Evolutionary conservation across 2,888 invertebrate species (phyloP).

Genomic region (Callyntrura guangdongensis): DNA sequence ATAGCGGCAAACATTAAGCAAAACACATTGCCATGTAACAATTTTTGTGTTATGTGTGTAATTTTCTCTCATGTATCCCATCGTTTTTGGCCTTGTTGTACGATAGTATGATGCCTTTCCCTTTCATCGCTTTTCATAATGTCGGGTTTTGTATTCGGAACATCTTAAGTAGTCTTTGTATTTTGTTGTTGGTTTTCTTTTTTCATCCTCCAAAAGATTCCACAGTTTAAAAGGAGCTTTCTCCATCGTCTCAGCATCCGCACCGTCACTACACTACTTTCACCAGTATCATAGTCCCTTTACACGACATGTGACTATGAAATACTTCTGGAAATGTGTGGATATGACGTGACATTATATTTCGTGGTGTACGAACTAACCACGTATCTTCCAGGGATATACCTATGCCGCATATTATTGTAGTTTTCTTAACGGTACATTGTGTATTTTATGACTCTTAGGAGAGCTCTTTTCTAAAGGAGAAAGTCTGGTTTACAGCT

Average conservation of each 20-base stretch:
- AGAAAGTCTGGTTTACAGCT: conserved; percentile 68
- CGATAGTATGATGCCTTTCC: neutral
- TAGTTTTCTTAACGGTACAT: conserved; percentile 65
- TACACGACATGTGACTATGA: conserved; percentile 14
- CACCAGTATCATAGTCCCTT: conserved; percentile 16
- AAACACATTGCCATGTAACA: conserved; percentile 26
- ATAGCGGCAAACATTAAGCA: conserved; percentile 16
- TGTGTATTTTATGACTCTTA: conserved; percentile 73
- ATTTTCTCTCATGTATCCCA: conserved; percentile 32
- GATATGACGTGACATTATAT: conserved; percentile 57
- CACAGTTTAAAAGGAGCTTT: neutral
- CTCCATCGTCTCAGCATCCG: conserved; percentile 13
- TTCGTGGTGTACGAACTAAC: neutral
- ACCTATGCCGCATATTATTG: neutral
- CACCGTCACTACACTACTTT: conserved; percentile 1
- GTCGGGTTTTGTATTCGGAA: conserved; percentile 29
- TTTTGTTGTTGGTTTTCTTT: conserved; percentile 27
- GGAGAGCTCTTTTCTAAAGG: conserved; percentile 61
- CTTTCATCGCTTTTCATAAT: conserved; percentile 32
- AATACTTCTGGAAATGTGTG: conserved; percentile 34
- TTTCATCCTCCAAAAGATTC: conserved; percentile 2
- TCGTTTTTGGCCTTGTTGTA: neutral
- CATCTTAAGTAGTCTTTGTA: conserved; percentile 22
- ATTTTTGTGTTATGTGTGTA: conserved; percentile 25
- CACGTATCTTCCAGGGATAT: neutral